Evolutionary conservation across 2,888 invertebrate species (phyloP), one percentile per base, ranked within the genome.

Genomic region (Parthenolecanium corni): DNA sequence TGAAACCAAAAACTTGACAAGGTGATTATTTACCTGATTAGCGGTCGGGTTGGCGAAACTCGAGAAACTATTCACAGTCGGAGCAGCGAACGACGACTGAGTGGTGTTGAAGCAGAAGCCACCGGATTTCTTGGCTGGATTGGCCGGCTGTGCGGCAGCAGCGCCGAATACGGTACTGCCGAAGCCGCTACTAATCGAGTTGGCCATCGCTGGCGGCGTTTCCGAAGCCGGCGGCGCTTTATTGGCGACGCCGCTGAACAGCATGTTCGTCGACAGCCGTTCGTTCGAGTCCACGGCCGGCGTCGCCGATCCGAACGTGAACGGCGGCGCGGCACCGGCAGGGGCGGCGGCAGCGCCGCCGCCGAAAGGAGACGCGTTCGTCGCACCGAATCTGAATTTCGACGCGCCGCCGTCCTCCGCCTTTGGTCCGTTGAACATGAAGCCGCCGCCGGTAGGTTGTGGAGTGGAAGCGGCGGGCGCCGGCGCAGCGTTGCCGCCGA

Each of bases 361-460:
- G 14, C 57, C 57, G n/a, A 40, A 51, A 6, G 18, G 18, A 5
- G 49, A 21, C 2, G 47, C 47, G 38, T 58, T 58, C 12, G 16
- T 38, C 21, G 38, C 51, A 3, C 58, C 58, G 16, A 47, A 47
- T 2, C 46, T 38, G 38, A 51, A 61, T 38, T 61, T 61, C 24
- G 49, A 21, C 40, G 61, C 18, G 18, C 46, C 46, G 14, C 44
- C 44, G 3, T 61, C 49, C 9, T 49, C 61, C 18, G 49, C 36
- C 11, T 49, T 61, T 6, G 61, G 61, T 5, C 61, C 61, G 24
- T 61, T 61, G 12, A 61, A 61, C n/a, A 49, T 21, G 24, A 61
- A 61, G n/a, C 49, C 49, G 14, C 46, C 46, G 25, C 20, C 14
- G 14, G 20, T 18, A 12, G 49, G 36, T 16, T 31, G 49, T 16